Evolutionary conservation across 2,113 vertebrate genomes (phyloP), one percentile per base, ranked within the genome.

Genomic region (Sclerurus mexicanus): DNA sequence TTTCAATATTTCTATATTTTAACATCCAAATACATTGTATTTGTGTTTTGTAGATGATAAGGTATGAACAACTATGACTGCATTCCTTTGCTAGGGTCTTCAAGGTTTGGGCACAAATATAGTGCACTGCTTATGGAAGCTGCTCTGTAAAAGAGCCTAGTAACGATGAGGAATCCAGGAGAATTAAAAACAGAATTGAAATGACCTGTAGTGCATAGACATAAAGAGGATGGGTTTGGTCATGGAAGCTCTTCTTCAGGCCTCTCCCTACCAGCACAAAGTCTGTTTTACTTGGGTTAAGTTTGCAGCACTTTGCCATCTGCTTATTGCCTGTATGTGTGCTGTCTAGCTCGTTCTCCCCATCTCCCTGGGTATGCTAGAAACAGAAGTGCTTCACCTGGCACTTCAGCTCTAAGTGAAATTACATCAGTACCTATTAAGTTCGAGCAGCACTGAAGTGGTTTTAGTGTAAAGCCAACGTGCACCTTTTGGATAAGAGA

Each of bases 121-220:
- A 16, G 35, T 17, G 8, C 8, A 12, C 6, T 42, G 30, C 27
- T 59, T 47, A n/a, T 0, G 22, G 33, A 35, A 31, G n/a, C 31
- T 76, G 52, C 22, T 81, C 39, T 56, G 25, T 52, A 35, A 53
- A 60, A 71, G 21, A 1, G 24, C 4, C 1, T 21, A 40, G 66
- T 28, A 73, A 31, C 20, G 25, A 40, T 6, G 39, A 85, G 49
- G 33, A 78, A 87, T 24, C 44, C 80, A 64, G 58, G n/a, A 53
- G 47, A 42, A 69, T 7, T 35, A 69, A 76, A 93, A 20, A 28
- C 7, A 44, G 58, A 58, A 72, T 3, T 15, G 7, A 62, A 88
- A 87, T 44, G 47, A 64, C 24, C 20, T 2, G 0, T 4, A 25
- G 24, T 12, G 15, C 31, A 25, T 0, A 44, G n/a, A 40, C 31